Conservation (phyloP, 37 sponge, comb jelly and placozoan genomes). For the Cliona cf. orientalis region DNA sequence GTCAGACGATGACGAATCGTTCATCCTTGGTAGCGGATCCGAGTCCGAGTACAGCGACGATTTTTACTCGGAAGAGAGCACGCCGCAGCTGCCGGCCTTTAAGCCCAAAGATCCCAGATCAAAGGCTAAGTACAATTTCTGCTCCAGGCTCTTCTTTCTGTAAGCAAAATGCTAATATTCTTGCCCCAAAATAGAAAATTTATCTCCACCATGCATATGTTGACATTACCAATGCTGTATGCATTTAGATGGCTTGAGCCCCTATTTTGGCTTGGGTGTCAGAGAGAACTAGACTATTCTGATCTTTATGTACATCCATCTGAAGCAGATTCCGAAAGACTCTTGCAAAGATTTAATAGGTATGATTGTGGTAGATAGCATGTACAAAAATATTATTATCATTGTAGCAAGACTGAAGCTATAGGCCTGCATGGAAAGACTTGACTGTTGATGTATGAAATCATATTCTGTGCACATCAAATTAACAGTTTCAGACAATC, state of each 20-base stretch:
- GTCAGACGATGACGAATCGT: too few species aligned
- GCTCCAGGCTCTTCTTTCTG: conserved; percentile 53
- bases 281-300: conserved; percentile 37
- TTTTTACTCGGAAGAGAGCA: too few species aligned
- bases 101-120: conserved; percentile 48
- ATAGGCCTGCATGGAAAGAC: too few species aligned
- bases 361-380: conserved; percentile 8
- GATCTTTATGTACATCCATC: conserved; percentile 74
- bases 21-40: too few species aligned
- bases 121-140: conserved; percentile 36
- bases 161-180: too few species aligned
- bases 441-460: too few species aligned
- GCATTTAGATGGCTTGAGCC: conserved; percentile 86
- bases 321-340: conserved; percentile 54
- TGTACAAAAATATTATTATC: neutral
- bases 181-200: neutral
- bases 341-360: conserved; percentile 62
- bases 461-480: too few species aligned
- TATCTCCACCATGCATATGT: neutral
- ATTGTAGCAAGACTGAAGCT: neutral
- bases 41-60: too few species aligned
- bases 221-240: too few species aligned
- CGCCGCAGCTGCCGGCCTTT: too few species aligned
- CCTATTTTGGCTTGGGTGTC: conserved; percentile 56
- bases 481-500: too few species aligned